Base-by-base conservation (phyloP, 2,888 invertebrate species). In the Mayetiola destructor region DNA sequence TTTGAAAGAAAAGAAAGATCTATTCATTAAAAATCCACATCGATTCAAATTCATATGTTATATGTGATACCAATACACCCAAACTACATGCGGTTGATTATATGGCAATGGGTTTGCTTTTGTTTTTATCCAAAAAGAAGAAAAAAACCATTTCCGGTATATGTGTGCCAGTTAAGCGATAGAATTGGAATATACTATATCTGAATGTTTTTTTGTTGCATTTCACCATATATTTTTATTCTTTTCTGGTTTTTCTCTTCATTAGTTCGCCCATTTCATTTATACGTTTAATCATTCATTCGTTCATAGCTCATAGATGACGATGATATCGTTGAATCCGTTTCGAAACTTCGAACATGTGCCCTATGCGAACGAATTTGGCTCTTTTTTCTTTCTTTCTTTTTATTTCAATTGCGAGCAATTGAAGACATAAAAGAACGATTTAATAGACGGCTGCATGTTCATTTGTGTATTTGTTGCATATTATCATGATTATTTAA, bases 21-120 rank as follows among this genome's bases (percentile, higher is more conserved):
- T 27, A 48, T 48, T 48, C 48, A 48, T 48, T 48, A 48, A 9
- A 21, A n/a, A n/a, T 48, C 9, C n/a, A n/a, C n/a, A n/a, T n/a
- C n/a, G n/a, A n/a, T n/a, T n/a, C n/a, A n/a, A n/a, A n/a, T n/a
- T n/a, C n/a, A n/a, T n/a, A n/a, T n/a, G n/a, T n/a, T n/a, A n/a
- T n/a, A n/a, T n/a, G n/a, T n/a, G n/a, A n/a, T n/a, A n/a, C n/a
- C n/a, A n/a, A n/a, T n/a, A n/a, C n/a, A n/a, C n/a, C n/a, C n/a
- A n/a, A n/a, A n/a, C n/a, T n/a, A n/a, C n/a, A n/a, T n/a, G n/a
- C n/a, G n/a, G n/a, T n/a, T n/a, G n/a, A n/a, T n/a, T n/a, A n/a
- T n/a, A n/a, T n/a, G n/a, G 23, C 27, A n/a, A 42, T 42, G 23
- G n/a, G 42, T 20, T 42, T 23, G 14, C 27, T 48, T 48, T 48